Evolutionary conservation across 2,797 vertebrate species (phyloP).

Genomic region (Simalia tracyae): DNA sequence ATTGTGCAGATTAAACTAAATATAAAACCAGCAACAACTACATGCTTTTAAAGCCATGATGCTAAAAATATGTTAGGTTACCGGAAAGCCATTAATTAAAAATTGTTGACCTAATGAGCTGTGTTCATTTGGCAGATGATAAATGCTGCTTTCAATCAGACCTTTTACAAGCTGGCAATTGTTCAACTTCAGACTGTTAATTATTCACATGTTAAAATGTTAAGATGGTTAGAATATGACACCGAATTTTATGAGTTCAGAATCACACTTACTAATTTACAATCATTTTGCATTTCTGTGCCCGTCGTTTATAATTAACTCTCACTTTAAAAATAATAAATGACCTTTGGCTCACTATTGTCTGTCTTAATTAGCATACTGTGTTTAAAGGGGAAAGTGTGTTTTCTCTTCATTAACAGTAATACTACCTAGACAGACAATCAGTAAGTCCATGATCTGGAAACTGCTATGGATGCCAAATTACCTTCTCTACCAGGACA

Average conservation of each 20-base stretch:
- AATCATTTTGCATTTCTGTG: constrained; percentile 66
- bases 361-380: constrained; percentile 76
- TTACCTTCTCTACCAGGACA: constrained; percentile 80
- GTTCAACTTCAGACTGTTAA: constrained; percentile 68
- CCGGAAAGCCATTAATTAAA: constrained; percentile 72
- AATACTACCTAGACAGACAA: constrained; percentile 78
- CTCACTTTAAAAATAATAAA: constrained; percentile 75
- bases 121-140: constrained; percentile 65
- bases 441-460: constrained; percentile 74
- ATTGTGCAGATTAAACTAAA: constrained; percentile 24
- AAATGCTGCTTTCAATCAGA: constrained; percentile 75
- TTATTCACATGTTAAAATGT: constrained; percentile 70
- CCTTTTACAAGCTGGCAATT: constrained; percentile 69
- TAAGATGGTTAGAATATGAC: constrained; percentile 58
- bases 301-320: constrained; percentile 66
- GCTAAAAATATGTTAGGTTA: constrained; percentile 59
- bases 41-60: constrained; percentile 57
- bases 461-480: constrained; percentile 75
- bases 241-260: constrained; percentile 72
- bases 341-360: constrained; percentile 72
- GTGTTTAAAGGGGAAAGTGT: constrained; percentile 77
- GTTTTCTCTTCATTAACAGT: constrained; percentile 83
- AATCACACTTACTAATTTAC: constrained; percentile 72
- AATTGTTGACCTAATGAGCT: constrained; percentile 72
- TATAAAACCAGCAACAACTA: constrained; percentile 37